Base-by-base conservation (phyloP, 2,888 invertebrate species). In the Calliopum simillimum region DNA sequence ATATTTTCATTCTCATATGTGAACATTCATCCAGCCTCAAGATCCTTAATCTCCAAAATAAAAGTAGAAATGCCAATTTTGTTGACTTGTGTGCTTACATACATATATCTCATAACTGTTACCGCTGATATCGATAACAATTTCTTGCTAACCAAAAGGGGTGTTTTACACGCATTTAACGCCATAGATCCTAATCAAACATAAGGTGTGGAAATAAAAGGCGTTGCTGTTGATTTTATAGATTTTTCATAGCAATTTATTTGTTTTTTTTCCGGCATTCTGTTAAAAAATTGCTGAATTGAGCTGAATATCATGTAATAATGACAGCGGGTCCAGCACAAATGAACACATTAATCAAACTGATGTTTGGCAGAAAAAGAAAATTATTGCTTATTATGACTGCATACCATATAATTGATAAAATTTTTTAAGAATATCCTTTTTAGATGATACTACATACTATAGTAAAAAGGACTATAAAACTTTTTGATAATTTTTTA, bases 181-280 rank as follows among this genome's bases (percentile, higher is more conserved):
- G 14, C 51, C n/a, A 33, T 41, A 61, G 69, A 74, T 75, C 74
- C 72, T 64, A 73, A 72, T 73, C 74, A 73, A 71, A 69, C 76
- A 78, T 58, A 73, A 71, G 74, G 65, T 61, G 71, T 51, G 56
- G 64, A 51, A 33, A 56, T 62, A 51, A 51, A 64, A 74, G 75
- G 76, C 76, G 76, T 71, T 33, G 33, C 33, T 71, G 56, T 21
- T 16, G 56, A 25, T 58, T 58, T 58, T 58, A 68, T 71, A 66
- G 58, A 53, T 59, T 66, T 72, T 73, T 65, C 53, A 71, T 65
- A 63, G 72, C 74, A 70, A 74, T 72, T 72, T 69, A 41, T 58
- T 58, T 58, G 56, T 58, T 58, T 58, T 33, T 33, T 58, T 6
- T 6, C 5, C 8, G 13, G 4, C 12, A 25, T 56, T 56, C 12